phyloP scores from a whole-genome alignment of 2,113 vertebrate species.

The Gallinago paraguaiae region DNA sequence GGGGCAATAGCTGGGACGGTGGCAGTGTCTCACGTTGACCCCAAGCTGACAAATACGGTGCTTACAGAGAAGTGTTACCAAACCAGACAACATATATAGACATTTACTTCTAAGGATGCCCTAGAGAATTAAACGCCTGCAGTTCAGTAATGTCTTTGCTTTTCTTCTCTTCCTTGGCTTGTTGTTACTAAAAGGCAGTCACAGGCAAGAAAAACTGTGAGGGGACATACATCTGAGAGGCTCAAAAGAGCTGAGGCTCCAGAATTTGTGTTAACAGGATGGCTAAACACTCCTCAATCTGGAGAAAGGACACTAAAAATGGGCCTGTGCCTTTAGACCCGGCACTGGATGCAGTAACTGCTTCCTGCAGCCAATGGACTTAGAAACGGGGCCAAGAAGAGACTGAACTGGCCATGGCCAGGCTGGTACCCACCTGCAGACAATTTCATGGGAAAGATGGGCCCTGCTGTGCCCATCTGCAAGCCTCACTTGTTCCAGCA shows the following conservation, averaged over 20 bases:
- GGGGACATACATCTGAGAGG: background rate
- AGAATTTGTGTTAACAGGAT: background rate
- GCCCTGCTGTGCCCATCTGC: background rate
- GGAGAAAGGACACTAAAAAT: background rate
- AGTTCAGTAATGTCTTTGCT: background rate
- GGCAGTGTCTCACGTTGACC: background rate
- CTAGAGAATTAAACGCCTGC: background rate
- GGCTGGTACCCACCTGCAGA: background rate
- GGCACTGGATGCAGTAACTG: background rate
- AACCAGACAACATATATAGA: background rate
- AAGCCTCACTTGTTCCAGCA: background rate
- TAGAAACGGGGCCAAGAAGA: background rate
- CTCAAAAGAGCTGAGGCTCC: background rate
- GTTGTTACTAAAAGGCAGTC: background rate
- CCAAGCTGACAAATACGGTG: fast-evolving
- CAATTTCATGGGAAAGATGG: background rate
- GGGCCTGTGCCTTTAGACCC: background rate
- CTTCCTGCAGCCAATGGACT: background rate
- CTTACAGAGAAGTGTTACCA: background rate
- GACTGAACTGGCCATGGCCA: background rate
- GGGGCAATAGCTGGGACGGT: background rate
- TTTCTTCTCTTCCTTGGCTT: background rate
- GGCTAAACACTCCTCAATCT: fast-evolving
- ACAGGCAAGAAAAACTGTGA: background rate
- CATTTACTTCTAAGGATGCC: background rate